These are phyloP conservation scores for Sceloporus undulatus DNA, from an alignment of 2,113 vertebrate genomes.

Conservation along the genomic window DNA sequence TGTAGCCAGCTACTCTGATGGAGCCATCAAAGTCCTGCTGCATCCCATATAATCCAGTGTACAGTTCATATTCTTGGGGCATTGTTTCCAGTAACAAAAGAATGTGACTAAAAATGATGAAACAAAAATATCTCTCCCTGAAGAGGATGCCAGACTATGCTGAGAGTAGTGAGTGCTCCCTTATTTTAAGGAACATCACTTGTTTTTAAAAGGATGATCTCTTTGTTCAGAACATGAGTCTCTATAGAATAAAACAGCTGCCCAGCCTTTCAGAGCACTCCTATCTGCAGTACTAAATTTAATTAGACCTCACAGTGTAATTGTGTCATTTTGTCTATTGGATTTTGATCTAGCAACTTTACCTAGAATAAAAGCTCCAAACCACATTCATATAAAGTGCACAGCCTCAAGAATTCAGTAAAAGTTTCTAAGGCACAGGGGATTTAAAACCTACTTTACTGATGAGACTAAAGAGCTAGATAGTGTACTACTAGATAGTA, in stretches of 20 bases:
- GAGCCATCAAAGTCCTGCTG: background rate
- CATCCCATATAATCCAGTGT: background rate
- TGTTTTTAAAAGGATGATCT: background rate
- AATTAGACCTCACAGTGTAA: conserved; percentile 30
- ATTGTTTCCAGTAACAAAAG: background rate
- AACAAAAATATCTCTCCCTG: background rate
- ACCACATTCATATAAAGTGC: conserved; percentile 4
- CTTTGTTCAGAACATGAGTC: background rate
- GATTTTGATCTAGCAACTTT: conserved; percentile 34
- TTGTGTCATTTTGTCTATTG: conserved; percentile 28
- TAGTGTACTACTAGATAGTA: background rate
- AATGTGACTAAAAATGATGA: background rate
- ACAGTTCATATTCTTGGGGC: background rate
- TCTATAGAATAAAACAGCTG: conserved; percentile 13
- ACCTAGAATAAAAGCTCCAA: conserved; percentile 35
- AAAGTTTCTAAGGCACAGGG: background rate
- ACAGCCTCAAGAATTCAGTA: background rate
- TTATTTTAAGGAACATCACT: background rate
- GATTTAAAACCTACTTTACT: background rate
- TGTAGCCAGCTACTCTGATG: background rate
- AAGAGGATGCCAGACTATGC: too few relatives aligned
- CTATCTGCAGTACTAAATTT: conserved; percentile 29
- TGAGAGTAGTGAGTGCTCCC: background rate
- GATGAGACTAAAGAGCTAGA: background rate
- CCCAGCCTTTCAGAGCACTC: conserved; percentile 8